A percentile compares a stretch with the other conserved stretches of the same genome.
These are phyloP conservation scores for Archilochus colubris DNA, from an alignment of 2,113 vertebrate species.

Conservation along the genomic window DNA sequence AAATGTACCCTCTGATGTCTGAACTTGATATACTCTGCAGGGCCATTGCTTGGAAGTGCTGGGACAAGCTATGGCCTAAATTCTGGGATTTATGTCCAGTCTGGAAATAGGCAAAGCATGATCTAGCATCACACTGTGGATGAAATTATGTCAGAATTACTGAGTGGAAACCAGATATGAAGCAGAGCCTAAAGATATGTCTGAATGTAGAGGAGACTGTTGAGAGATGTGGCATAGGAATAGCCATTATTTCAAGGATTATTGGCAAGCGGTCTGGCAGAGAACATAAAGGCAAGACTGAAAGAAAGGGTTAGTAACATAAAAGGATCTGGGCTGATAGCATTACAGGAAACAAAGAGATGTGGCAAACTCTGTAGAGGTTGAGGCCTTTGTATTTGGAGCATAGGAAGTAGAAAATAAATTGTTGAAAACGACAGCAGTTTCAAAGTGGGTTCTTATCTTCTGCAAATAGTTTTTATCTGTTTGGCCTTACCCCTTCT, in stretches of 20 bases:
- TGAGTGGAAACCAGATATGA: background rate
- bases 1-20: background rate
- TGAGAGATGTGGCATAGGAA: background rate
- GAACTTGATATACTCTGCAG: background rate
- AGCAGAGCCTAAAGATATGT: background rate
- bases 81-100: background rate
- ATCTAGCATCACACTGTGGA: background rate
- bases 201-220: background rate
- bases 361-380: background rate
- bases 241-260: background rate
- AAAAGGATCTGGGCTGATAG: background rate
- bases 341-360: background rate
- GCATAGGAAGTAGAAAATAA: background rate
- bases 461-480: conserved; percentile 1
- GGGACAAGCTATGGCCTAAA: background rate
- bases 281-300: background rate
- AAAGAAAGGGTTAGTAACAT: background rate
- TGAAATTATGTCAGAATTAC: background rate
- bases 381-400: background rate
- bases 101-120: background rate
- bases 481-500: background rate
- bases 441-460: background rate
- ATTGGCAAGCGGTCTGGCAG: background rate
- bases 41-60: background rate
- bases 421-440: background rate